Evolutionary conservation across 2,797 vertebrate species (phyloP).

Genomic region (Bucorvus abyssinicus): DNA sequence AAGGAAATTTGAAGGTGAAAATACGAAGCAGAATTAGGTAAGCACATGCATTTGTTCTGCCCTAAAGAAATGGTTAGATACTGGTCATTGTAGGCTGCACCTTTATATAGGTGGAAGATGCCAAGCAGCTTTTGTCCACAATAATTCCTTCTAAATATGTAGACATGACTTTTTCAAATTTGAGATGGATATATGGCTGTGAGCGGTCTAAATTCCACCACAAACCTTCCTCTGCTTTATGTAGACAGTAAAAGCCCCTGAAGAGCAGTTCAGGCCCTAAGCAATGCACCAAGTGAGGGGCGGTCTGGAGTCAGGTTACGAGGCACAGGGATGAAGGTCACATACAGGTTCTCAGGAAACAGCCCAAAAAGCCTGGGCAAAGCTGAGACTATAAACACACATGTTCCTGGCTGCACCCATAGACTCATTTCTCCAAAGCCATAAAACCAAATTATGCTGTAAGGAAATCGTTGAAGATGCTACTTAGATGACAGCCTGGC

Average conservation of each 20-base stretch:
- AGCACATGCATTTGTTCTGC: rapidly evolving
- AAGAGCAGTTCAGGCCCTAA: not conserved
- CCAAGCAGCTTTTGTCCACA: not conserved
- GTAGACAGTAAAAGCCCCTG: not conserved
- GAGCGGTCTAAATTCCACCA: not conserved
- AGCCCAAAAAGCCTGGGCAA: not conserved
- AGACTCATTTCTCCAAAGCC: not conserved
- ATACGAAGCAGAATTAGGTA: not conserved
- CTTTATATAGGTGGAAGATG: not conserved
- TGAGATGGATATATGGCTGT: not conserved
- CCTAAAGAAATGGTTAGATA: not conserved
- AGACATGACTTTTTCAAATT: not conserved
- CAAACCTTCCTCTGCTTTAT: not conserved
- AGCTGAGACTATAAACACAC: not conserved
- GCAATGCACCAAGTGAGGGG: not conserved
- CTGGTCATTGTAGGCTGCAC: not conserved
- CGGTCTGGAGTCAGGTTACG: rapidly evolving
- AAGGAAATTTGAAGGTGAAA: not conserved
- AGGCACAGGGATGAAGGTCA: not conserved
- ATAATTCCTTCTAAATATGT: rapidly evolving
- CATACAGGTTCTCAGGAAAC: not conserved
- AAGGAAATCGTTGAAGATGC: not conserved
- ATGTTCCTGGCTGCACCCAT: not conserved
- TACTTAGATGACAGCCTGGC: not conserved
- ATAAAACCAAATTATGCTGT: not conserved